These are phyloP conservation scores for Eulacestoma nigropectus DNA, from an alignment of 2,113 vertebrate species.

Conservation along the genomic window DNA sequence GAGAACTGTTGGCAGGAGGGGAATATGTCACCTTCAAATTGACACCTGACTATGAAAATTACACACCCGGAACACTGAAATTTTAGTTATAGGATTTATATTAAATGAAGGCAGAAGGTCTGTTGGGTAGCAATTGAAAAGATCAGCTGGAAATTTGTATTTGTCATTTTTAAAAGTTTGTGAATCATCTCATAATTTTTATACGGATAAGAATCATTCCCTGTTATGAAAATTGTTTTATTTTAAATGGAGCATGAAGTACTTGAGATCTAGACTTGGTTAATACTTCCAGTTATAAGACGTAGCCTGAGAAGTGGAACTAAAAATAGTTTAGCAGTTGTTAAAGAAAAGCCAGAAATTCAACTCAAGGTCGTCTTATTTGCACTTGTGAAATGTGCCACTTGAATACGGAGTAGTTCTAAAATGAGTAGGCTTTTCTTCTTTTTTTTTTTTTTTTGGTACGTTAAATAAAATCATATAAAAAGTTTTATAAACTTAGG, in stretches of 20 bases:
- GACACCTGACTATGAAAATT: constrained; percentile 10
- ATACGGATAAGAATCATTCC: background rate
- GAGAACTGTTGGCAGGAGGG: background rate
- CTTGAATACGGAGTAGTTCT: background rate
- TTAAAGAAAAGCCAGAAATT: constrained; percentile 19
- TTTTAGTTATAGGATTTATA: background rate
- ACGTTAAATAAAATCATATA: background rate
- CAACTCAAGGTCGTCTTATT: background rate
- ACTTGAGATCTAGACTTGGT: background rate
- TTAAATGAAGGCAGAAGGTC: background rate
- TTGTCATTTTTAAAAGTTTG: background rate
- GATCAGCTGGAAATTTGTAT: background rate
- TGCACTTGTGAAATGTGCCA: background rate
- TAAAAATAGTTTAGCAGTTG: constrained; percentile 34
- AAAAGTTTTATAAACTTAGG: background rate
- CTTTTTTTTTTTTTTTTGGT: background rate
- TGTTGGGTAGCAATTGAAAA: background rate
- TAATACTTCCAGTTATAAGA: background rate
- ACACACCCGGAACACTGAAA: background rate
- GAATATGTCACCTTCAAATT: background rate
- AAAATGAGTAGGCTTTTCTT: background rate
- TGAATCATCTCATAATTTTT: background rate
- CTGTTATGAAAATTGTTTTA: background rate
- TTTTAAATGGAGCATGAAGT: constrained; percentile 22
- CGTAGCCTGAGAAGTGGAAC: background rate